Conservation (phyloP, 2,113 vertebrate species). For the Rhabdornis inornatus region DNA sequence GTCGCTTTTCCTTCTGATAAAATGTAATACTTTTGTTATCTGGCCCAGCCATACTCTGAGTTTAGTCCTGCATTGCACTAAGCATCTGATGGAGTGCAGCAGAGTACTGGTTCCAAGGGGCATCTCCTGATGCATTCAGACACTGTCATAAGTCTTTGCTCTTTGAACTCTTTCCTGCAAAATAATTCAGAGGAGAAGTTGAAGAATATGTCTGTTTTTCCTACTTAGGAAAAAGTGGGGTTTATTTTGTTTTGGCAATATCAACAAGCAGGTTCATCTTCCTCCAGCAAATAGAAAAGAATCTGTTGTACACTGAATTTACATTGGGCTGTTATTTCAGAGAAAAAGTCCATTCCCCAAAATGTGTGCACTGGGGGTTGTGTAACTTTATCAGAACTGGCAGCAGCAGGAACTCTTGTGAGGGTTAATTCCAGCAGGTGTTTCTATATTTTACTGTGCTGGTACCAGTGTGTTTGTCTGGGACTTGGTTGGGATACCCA, state of each 20-base stretch:
- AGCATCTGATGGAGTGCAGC: not conserved
- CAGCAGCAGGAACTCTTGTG: not conserved
- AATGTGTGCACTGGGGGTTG: not conserved
- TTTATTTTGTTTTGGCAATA: not conserved
- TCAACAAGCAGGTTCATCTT: not conserved
- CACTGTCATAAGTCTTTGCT: not conserved
- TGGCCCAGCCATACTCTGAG: not conserved
- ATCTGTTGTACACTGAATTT: not conserved
- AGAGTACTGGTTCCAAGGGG: not conserved
- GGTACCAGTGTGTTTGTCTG: not conserved
- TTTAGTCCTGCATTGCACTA: not conserved
- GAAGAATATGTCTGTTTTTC: not conserved
- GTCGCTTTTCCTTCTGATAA: not conserved
- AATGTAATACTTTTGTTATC: not conserved
- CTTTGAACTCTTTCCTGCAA: not conserved
- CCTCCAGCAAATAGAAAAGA: not conserved
- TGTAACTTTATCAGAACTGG: not conserved
- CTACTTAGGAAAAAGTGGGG: not conserved
- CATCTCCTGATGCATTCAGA: not conserved
- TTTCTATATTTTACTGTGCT: not conserved
- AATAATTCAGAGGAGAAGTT: not conserved
- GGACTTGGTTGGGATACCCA: not conserved
- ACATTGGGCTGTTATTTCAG: not conserved
- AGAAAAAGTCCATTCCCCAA: not conserved
- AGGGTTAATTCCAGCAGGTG: not conserved